A percentile compares a stretch with the other conserved stretches of the same genome.
phyloP scores from a whole-genome alignment of 2,888 invertebrate species.

The Protonemura montana region DNA sequence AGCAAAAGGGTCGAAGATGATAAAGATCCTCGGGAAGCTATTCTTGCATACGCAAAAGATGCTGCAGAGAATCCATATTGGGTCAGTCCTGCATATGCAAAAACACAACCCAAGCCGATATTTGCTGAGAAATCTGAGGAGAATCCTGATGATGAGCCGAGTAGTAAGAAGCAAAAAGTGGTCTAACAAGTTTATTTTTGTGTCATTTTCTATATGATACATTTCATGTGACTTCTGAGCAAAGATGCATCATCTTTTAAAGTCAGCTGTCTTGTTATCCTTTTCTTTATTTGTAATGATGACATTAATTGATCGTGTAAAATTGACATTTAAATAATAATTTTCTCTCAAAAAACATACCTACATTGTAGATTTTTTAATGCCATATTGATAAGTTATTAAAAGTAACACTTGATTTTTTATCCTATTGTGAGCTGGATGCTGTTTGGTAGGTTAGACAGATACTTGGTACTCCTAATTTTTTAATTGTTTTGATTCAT shows the following conservation, averaged over 20 bases:
- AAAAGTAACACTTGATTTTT: too few relatives aligned
- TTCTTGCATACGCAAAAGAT: constrained; percentile 92
- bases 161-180: constrained; percentile 46
- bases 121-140: constrained; percentile 65
- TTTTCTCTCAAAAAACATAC: too few relatives aligned
- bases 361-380: too few relatives aligned
- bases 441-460: too few relatives aligned
- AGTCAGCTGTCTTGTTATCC: too few relatives aligned
- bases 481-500: too few relatives aligned
- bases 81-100: constrained; percentile 91
- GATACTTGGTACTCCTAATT: too few relatives aligned
- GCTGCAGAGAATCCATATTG: constrained; percentile 97
- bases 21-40: constrained; percentile 91
- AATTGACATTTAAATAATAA: too few relatives aligned
- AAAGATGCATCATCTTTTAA: not conserved
- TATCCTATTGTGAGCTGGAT: too few relatives aligned
- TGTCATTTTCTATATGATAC: not conserved
- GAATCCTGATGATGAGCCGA: constrained; percentile 53
- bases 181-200: not conserved
- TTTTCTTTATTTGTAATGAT: too few relatives aligned
- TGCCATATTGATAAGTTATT: too few relatives aligned
- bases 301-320: too few relatives aligned
- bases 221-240: not conserved
- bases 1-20: constrained; percentile 91
- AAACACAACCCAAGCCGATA: constrained; percentile 86